Percentiles rank a stretch among this genome's conserved stretches.
These are phyloP conservation scores for Paratilapia polleni DNA, from an alignment of 2,113 vertebrate species.

Conservation along the genomic window DNA sequence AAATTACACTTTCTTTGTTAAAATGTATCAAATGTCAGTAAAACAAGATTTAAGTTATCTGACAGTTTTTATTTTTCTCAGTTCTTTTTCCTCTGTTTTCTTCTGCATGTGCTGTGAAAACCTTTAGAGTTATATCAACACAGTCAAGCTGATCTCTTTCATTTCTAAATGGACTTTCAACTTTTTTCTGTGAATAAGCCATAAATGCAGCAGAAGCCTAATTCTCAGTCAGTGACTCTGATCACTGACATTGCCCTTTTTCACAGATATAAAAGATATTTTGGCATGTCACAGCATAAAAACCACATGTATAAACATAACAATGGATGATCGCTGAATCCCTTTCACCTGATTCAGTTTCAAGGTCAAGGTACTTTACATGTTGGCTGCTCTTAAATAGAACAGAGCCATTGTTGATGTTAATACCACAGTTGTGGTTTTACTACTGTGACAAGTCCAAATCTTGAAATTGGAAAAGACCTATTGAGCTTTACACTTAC, in stretches of 20 bases:
- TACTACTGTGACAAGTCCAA: neutral
- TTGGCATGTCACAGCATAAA: neutral
- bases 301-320: neutral
- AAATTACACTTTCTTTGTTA: neutral
- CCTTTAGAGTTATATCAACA: neutral
- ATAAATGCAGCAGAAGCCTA: neutral
- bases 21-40: neutral
- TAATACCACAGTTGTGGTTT: neutral
- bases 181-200: neutral
- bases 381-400: neutral
- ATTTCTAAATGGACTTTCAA: neutral
- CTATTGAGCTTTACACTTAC: neutral
- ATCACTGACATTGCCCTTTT: neutral
- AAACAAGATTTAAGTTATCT: neutral
- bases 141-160: neutral
- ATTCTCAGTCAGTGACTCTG: neutral
- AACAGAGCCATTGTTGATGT: neutral
- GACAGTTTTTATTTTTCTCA: rapidly evolving
- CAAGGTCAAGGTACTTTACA: neutral
- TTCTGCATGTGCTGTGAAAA: neutral
- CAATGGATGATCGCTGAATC: neutral
- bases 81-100: rapidly evolving
- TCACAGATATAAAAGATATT: neutral
- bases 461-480: neutral
- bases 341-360: neutral